Evolutionary conservation across 2,113 vertebrate genomes (phyloP).

Genomic region (Acrocephalus kingi): DNA sequence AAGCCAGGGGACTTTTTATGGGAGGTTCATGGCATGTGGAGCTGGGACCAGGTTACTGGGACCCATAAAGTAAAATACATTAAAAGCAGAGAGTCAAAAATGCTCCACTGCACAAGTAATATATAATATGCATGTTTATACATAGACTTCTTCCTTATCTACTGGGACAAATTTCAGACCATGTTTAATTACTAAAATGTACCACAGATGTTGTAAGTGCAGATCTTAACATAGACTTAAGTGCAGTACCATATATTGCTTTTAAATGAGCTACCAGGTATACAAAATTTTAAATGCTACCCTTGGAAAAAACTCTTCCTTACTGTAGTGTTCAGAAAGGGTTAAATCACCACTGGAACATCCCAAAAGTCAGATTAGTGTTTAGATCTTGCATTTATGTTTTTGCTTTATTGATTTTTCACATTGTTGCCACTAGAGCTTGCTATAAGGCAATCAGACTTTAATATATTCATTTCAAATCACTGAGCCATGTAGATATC

Average conservation of each 20-base stretch:
- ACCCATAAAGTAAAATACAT: background rate
- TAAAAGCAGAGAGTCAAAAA: background rate
- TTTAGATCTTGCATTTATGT: background rate
- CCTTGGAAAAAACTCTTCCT: background rate
- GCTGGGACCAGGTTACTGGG: background rate
- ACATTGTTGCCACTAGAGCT: conserved; percentile 46
- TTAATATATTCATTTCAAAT: conserved; percentile 25
- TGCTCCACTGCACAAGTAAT: background rate
- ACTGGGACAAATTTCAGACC: background rate
- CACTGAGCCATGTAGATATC: background rate
- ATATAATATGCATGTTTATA: background rate
- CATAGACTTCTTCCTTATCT: background rate
- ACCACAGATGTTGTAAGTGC: background rate
- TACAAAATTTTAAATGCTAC: background rate
- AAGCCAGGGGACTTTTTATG: background rate
- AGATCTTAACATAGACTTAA: background rate
- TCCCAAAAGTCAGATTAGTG: background rate
- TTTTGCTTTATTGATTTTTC: conserved; percentile 36
- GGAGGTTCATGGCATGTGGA: background rate
- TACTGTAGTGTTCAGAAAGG: background rate
- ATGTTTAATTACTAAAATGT: background rate
- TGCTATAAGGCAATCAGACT: conserved; percentile 47
- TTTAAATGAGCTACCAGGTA: background rate
- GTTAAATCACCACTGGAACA: background rate
- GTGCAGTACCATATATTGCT: background rate